Conservation (phyloP, 2,888 invertebrate species). For the Abrostola tripartita region DNA sequence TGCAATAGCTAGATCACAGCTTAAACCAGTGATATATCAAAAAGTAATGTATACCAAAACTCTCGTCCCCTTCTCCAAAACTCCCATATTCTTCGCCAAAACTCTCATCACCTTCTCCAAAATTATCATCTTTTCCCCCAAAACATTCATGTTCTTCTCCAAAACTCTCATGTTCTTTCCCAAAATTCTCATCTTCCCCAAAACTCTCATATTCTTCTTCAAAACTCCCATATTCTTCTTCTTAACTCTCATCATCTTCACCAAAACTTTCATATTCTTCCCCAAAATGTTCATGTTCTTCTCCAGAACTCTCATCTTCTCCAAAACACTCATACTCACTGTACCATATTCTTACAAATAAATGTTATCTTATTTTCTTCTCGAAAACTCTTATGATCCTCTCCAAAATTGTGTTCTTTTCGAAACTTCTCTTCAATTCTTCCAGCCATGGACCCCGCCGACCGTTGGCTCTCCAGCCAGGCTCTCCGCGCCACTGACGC, state of each 20-base stretch:
- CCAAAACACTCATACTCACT: background rate
- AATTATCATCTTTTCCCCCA: too few relatives aligned
- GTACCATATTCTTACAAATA: too few relatives aligned
- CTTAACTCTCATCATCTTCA: too few relatives aligned
- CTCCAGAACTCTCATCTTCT: background rate
- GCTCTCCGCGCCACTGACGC: conserved; percentile 22
- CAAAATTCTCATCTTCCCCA: background rate
- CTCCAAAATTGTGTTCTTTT: background rate
- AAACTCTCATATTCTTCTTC: background rate
- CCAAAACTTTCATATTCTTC: too few relatives aligned
- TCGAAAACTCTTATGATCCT: background rate
- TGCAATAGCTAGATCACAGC: background rate
- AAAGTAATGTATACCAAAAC: too few relatives aligned
- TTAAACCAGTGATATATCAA: too few relatives aligned
- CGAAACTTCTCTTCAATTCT: background rate
- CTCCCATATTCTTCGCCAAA: too few relatives aligned
- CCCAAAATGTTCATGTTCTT: too few relatives aligned
- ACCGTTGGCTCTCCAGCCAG: conserved; percentile 43
- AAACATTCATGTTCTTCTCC: background rate
- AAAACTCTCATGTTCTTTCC: background rate
- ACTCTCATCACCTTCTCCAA: too few relatives aligned
- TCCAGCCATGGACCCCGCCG: conserved; percentile 43
- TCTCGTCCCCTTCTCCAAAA: too few relatives aligned
- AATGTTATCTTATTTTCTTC: too few relatives aligned
- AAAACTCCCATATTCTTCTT: too few relatives aligned